Percentiles rank a stretch among this genome's conserved stretches.
phyloP scores from a whole-genome alignment of 2,797 vertebrate genomes.

The Danio albolineatus region DNA sequence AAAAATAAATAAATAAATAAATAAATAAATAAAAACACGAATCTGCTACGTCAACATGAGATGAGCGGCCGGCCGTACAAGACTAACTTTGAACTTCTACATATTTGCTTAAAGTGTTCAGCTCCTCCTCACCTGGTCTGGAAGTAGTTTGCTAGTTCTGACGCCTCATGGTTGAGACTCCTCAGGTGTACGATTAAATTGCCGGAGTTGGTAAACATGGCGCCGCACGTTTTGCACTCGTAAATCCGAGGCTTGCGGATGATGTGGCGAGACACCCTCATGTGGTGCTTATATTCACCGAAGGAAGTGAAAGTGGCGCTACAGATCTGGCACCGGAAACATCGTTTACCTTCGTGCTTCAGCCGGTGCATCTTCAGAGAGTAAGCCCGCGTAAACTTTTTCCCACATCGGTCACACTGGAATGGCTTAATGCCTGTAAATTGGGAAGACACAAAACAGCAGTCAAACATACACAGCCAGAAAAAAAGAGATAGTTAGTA shows the following conservation, averaged over 20 bases:
- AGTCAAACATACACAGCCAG: not conserved
- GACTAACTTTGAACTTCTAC: slow-evolving; percentile 35
- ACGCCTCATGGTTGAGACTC: slow-evolving; percentile 99
- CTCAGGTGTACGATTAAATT: slow-evolving; percentile 99
- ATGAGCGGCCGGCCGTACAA: slow-evolving; percentile 34
- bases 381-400: slow-evolving; percentile 99
- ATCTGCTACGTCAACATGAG: slow-evolving; percentile 20
- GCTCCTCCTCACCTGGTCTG: slow-evolving; percentile 99
- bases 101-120: slow-evolving; percentile 57
- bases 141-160: slow-evolving; percentile 99
- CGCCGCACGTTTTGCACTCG: slow-evolving; percentile 99
- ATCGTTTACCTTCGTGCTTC: slow-evolving; percentile 99
- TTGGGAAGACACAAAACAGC: slow-evolving; percentile 29
- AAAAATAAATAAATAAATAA: no score
- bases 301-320: slow-evolving; percentile 99
- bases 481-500: not conserved
- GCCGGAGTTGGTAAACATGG: slow-evolving; percentile 99
- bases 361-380: slow-evolving; percentile 99
- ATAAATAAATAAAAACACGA: slow-evolving; percentile 13
- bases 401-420: slow-evolving; percentile 99
- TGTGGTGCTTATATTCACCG: slow-evolving; percentile 99
- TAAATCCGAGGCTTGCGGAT: slow-evolving; percentile 99
- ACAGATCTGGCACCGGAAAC: slow-evolving; percentile 99
- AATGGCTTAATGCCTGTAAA: slow-evolving; percentile 98
- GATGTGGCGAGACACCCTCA: slow-evolving; percentile 99